These are phyloP conservation scores for Bimastos eiseni DNA, from an alignment of 2,888 invertebrate genomes.

Conservation along the genomic window DNA sequence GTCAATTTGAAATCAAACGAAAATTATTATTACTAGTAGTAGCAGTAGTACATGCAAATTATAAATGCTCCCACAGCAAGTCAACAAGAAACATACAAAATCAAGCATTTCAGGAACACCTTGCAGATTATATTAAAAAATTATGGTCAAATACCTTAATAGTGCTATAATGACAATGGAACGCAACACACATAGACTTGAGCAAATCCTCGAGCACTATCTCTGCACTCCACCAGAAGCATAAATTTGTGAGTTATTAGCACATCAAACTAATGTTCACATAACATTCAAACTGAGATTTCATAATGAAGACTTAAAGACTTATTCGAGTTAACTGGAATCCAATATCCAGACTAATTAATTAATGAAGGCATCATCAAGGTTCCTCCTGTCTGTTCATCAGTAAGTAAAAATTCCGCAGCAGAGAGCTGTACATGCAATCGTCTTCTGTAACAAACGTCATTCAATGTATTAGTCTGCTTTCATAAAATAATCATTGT, in stretches of 20 bases:
- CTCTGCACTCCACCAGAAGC: background rate
- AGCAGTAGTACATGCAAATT: no score
- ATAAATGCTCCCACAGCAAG: no score
- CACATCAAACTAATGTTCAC: background rate
- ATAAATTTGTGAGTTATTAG: background rate
- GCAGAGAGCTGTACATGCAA: background rate
- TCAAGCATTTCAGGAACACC: background rate
- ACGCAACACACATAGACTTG: background rate
- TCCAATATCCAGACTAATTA: background rate
- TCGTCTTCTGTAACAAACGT: background rate
- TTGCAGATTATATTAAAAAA: background rate
- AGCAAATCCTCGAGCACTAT: background rate
- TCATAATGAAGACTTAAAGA: background rate
- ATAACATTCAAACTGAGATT: background rate
- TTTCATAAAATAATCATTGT: background rate
- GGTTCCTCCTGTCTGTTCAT: background rate
- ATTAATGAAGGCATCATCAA: background rate
- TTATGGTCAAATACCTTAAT: background rate
- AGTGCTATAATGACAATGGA: background rate
- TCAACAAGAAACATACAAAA: background rate
- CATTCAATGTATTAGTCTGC: background rate
- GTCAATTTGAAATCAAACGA: no score
- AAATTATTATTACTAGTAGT: no score
- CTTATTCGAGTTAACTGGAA: background rate
- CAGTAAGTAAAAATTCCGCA: background rate